These are phyloP conservation scores for Limosa lapponica DNA, from an alignment of 2,797 vertebrate genomes.

Conservation along the genomic window DNA sequence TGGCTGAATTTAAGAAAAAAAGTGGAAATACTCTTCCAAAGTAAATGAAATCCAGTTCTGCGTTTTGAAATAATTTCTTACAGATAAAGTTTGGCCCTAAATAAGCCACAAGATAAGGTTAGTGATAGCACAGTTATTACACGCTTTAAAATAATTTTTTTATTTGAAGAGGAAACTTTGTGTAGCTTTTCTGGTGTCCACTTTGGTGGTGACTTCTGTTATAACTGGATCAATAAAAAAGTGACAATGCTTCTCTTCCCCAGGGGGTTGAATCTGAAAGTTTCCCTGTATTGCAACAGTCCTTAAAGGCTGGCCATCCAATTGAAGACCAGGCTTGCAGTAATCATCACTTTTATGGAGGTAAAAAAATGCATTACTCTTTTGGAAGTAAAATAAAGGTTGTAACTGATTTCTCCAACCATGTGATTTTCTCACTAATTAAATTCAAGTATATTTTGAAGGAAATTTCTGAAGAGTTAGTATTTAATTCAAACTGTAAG, in stretches of 20 bases:
- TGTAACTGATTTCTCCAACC: not conserved
- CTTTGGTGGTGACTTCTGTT: not conserved
- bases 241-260: not conserved
- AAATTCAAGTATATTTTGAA: not conserved
- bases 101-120: not conserved
- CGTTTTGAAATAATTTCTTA: not conserved
- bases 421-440: not conserved
- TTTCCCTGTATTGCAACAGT: constrained; percentile 85
- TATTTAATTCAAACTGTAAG: not conserved
- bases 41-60: not conserved
- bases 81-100: not conserved
- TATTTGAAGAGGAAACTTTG: not conserved
- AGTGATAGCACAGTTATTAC: not conserved
- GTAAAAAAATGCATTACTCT: constrained; percentile 59
- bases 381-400: not conserved
- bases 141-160: not conserved
- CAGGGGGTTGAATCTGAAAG: constrained; percentile 90
- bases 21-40: not conserved
- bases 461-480: not conserved
- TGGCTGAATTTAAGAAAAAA: not conserved
- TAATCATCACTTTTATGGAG: constrained; percentile 87
- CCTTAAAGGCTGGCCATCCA: constrained; percentile 83
- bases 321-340: constrained; percentile 78
- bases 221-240: not conserved
- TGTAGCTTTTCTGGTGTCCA: not conserved